These are phyloP conservation scores for Vannuccia rotundouncinata DNA, from an alignment of 2,888 invertebrate species.

Conservation along the genomic window DNA sequence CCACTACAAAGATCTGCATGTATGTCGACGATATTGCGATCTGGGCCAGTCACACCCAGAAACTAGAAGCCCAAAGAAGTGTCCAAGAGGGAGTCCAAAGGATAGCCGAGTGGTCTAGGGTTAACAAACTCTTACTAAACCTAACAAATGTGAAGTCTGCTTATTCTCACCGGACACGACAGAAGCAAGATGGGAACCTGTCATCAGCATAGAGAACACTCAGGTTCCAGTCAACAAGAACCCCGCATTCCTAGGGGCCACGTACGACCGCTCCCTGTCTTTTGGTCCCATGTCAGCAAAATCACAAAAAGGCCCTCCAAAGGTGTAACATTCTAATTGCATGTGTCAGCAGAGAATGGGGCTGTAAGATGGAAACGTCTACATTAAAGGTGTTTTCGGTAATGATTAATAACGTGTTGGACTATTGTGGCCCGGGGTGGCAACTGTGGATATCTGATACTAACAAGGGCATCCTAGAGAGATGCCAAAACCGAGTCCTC, in stretches of 20 bases:
- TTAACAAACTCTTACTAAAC: background rate
- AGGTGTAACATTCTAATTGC: background rate
- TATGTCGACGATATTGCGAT: conserved; percentile 11
- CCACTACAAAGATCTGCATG: background rate
- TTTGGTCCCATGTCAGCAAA: background rate
- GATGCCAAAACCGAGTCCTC: background rate
- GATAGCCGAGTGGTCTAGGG: background rate
- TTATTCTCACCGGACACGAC: background rate
- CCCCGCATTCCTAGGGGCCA: background rate
- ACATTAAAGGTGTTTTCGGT: background rate
- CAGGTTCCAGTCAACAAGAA: background rate
- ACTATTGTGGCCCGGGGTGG: conserved; percentile 5
- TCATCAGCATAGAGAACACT: background rate
- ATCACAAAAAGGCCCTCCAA: background rate
- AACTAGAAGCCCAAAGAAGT: background rate
- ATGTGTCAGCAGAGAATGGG: background rate
- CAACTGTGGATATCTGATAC: conserved; percentile 5
- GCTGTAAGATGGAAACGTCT: background rate
- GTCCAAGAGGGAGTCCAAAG: background rate
- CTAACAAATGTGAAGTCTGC: background rate
- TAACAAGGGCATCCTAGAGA: background rate
- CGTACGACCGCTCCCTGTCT: background rate
- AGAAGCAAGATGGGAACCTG: background rate
- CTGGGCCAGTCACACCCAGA: conserved; percentile 1
- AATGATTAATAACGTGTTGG: background rate